Evolutionary conservation across 2,113 vertebrate genomes (phyloP).

Genomic region (Uria lomvia): DNA sequence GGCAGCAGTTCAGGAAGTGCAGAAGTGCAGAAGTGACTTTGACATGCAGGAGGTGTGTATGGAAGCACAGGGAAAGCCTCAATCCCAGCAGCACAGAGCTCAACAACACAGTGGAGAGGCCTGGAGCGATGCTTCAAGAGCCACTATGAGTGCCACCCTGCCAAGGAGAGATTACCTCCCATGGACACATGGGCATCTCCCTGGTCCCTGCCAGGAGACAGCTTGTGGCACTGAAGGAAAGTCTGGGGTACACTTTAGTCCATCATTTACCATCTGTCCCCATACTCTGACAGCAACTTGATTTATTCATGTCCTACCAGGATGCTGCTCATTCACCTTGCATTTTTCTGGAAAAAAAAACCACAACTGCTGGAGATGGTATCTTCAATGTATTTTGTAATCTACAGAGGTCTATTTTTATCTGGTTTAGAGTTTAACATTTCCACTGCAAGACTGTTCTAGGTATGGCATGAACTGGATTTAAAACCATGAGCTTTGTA

Average conservation of each 20-base stretch:
- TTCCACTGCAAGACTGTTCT: neutral
- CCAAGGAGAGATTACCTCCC: rapidly evolving
- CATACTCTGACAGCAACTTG: neutral
- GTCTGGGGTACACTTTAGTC: neutral
- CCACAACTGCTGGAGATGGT: neutral
- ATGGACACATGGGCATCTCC: neutral
- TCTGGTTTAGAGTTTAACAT: neutral
- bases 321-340: neutral
- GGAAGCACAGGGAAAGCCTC: neutral
- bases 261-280: neutral
- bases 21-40: neutral
- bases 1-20: no score
- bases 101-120: rapidly evolving
- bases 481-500: neutral
- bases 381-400: neutral
- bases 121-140: neutral
- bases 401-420: neutral
- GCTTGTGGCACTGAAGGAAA: neutral
- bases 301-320: neutral
- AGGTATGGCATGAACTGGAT: neutral
- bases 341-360: neutral
- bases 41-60: neutral
- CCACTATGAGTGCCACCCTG: neutral
- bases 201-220: neutral
- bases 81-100: neutral